These are phyloP conservation scores for Manis pentadactyla DNA, from an alignment of 2,797 vertebrate genomes.

Conservation along the genomic window DNA sequence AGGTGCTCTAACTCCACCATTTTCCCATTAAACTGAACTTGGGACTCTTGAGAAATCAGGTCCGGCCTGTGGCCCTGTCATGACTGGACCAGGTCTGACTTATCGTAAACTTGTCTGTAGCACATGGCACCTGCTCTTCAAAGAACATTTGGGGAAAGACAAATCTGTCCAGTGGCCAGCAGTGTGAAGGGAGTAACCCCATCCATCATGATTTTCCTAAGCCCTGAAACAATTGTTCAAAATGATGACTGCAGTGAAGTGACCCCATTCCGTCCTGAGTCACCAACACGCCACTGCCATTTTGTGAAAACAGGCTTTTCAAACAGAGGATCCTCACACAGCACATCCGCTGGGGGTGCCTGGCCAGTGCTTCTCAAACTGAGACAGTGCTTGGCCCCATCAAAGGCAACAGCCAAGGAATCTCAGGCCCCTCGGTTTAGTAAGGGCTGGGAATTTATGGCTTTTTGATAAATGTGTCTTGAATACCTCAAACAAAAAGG, in stretches of 20 bases:
- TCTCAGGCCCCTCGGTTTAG: not conserved
- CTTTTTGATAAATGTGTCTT: not conserved
- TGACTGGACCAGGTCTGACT: accelerated
- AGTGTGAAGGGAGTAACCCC: accelerated
- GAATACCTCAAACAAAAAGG: not conserved
- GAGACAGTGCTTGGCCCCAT: no score
- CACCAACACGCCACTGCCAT: accelerated
- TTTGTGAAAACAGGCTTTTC: not conserved
- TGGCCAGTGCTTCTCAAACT: accelerated
- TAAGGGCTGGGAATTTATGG: not conserved
- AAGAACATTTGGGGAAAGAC: accelerated
- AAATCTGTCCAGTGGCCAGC: not conserved
- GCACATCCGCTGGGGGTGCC: accelerated
- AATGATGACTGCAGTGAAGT: accelerated
- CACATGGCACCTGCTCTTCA: accelerated
- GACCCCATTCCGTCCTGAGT: accelerated
- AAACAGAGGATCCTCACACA: not conserved
- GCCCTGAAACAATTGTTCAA: not conserved
- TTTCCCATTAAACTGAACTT: accelerated
- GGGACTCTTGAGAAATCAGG: not conserved
- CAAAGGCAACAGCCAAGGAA: not conserved
- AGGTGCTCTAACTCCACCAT: accelerated
- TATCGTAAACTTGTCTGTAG: accelerated
- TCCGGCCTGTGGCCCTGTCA: accelerated
- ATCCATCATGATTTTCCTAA: accelerated